phyloP scores from a whole-genome alignment of 2,113 vertebrate species.

The Dunckerocampus dactyliophorus region DNA sequence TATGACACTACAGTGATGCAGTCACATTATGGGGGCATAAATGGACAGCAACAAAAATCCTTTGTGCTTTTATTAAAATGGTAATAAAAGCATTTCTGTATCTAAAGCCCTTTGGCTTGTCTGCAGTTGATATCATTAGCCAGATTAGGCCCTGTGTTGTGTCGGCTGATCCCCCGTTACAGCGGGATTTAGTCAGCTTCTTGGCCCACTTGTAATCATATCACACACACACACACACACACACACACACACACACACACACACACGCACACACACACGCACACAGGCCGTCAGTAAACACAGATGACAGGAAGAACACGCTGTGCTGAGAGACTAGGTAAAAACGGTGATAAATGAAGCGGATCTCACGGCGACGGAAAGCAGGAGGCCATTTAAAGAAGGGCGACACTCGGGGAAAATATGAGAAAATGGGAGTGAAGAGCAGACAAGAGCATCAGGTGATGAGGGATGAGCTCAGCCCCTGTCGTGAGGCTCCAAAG shows the following conservation, averaged over 20 bases:
- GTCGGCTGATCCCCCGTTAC: conserved; percentile 43
- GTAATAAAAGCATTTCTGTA: conserved; percentile 19
- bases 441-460: conserved; percentile 27
- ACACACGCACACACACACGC: conserved; percentile 39
- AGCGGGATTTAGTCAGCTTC: conserved; percentile 48
- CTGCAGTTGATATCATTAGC: conserved; percentile 59
- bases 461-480: conserved; percentile 51
- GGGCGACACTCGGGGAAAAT: conserved; percentile 19
- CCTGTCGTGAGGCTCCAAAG: conserved; percentile 41
- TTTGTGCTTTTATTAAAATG: neutral
- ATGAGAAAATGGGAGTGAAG: conserved; percentile 26
- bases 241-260: conserved; percentile 43
- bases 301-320: conserved; percentile 26
- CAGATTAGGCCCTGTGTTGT: conserved; percentile 45
- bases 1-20: neutral
- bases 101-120: conserved; percentile 34
- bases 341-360: conserved; percentile 24
- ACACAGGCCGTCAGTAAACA: conserved; percentile 21
- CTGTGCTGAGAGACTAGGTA: conserved; percentile 16
- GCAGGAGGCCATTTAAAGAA: conserved; percentile 10
- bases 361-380: conserved; percentile 9
- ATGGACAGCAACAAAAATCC: neutral
- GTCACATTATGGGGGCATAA: neutral
- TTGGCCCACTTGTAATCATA: conserved; percentile 51
- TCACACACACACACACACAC: conserved; percentile 48